Evolutionary conservation across 2,888 invertebrate genomes (phyloP).

Genomic region (Nomada hirtipes): DNA sequence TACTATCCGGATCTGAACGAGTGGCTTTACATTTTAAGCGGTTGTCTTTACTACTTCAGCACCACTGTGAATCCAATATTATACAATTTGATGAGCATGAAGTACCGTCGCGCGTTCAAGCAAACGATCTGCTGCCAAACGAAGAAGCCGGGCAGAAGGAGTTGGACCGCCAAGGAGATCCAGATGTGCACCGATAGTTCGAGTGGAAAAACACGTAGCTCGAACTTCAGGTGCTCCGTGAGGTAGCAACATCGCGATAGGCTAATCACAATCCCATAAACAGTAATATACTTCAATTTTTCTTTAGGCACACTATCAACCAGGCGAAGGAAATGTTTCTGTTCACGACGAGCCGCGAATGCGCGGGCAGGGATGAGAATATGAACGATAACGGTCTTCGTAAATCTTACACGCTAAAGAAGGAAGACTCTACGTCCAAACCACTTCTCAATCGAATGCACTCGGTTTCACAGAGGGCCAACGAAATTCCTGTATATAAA

Average conservation of each 20-base stretch:
- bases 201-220: constrained; percentile 25
- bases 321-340: constrained; percentile 74
- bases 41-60: constrained; percentile 92
- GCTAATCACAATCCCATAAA: neutral
- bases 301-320: constrained; percentile 69
- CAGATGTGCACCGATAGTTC: constrained; percentile 34
- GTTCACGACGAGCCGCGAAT: constrained; percentile 59
- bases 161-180: constrained; percentile 8
- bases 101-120: constrained; percentile 92
- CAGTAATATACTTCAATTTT: neutral
- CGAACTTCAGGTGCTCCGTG: constrained; percentile 59
- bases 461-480: constrained; percentile 60
- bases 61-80: constrained; percentile 95
- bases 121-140: constrained; percentile 89
- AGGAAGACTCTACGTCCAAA: constrained; percentile 58
- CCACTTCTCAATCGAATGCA: constrained; percentile 66
- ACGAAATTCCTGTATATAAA: constrained; percentile 63
- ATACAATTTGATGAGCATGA: constrained; percentile 92
- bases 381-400: constrained; percentile 45
- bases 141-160: neutral
- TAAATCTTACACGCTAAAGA: constrained; percentile 52
- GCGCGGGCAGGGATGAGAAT: constrained; percentile 32
- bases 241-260: constrained; percentile 44
- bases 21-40: constrained; percentile 92
- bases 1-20: constrained; percentile 90